Conservation (phyloP, 2,797 vertebrate genomes). For the Cyclopterus lumpus region DNA sequence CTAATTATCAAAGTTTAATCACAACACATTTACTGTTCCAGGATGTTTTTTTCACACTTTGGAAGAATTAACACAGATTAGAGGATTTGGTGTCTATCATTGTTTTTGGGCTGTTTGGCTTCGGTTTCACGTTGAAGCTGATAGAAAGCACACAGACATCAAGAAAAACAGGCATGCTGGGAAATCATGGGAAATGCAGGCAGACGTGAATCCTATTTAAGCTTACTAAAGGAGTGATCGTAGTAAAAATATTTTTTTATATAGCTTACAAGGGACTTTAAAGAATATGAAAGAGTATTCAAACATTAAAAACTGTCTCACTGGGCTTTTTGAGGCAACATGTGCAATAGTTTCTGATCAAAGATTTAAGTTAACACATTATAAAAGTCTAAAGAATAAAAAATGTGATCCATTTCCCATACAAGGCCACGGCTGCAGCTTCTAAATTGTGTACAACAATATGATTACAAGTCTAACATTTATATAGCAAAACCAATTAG, state of each 20-base stretch:
- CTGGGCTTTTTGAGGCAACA: neutral
- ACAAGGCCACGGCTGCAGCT: neutral
- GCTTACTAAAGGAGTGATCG: neutral
- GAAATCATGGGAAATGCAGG: slow-evolving; percentile 28
- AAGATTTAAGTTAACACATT: neutral
- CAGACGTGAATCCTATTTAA: neutral
- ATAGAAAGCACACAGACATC: slow-evolving; percentile 24
- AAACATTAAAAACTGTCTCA: neutral
- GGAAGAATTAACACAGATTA: slow-evolving; percentile 67
- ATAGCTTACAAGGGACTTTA: neutral
- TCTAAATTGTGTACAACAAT: neutral
- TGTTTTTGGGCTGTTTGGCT: slow-evolving; percentile 55
- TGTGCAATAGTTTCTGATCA: neutral
- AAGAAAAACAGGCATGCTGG: slow-evolving; percentile 32
- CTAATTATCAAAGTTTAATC: slow-evolving; percentile 79
- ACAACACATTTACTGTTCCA: slow-evolving; percentile 70
- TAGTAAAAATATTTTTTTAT: neutral
- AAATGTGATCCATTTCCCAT: neutral
- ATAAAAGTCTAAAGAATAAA: neutral
- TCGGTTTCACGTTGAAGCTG: slow-evolving; percentile 27
- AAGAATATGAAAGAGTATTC: neutral
- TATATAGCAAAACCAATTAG: neutral
- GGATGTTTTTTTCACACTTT: slow-evolving; percentile 67
- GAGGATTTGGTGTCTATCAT: slow-evolving; percentile 65
- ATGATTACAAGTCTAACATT: neutral